Evolutionary conservation across 1,140 invertebrate genomes (phyloP).

Genomic region (Micrasema minimum): DNA sequence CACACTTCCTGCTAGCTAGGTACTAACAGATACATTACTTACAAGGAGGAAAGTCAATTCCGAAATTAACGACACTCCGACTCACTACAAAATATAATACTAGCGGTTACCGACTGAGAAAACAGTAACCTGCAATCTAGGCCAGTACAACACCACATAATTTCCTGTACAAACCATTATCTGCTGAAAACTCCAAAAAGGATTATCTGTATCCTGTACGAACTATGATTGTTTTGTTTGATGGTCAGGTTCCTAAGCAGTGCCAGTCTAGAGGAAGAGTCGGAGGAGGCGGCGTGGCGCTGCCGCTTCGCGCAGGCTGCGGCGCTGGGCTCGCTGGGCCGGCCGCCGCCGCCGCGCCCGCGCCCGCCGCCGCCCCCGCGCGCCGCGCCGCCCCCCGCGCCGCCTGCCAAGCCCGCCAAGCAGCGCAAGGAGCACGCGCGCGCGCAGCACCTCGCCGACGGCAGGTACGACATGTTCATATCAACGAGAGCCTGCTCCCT

Average conservation of each 20-base stretch:
- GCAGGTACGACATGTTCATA: slow-evolving; percentile 30
- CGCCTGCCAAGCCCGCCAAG: slow-evolving; percentile 52
- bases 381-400: slow-evolving; percentile 35
- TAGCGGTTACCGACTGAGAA: too few relatives aligned
- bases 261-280: slow-evolving; percentile 37
- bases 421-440: slow-evolving; percentile 49
- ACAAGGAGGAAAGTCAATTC: too few relatives aligned
- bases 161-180: too few relatives aligned
- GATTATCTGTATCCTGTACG: too few relatives aligned
- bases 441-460: slow-evolving; percentile 47
- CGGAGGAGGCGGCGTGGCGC: slow-evolving; percentile 51
- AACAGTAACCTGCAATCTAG: too few relatives aligned
- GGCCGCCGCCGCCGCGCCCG: slow-evolving; percentile 58
- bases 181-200: too few relatives aligned
- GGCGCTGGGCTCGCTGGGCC: slow-evolving; percentile 45
- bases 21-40: too few relatives aligned
- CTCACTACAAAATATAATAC: too few relatives aligned
- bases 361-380: slow-evolving; percentile 58
- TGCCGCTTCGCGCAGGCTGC: slow-evolving; percentile 55
- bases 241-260: slow-evolving; percentile 49
- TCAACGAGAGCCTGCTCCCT: background rate
- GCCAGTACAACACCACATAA: too few relatives aligned
- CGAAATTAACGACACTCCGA: too few relatives aligned
- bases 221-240: too few relatives aligned
- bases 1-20: slow-evolving; percentile 60